Evolutionary conservation across 2,888 invertebrate genomes (phyloP).

Genomic region (Oligia latruncula): DNA sequence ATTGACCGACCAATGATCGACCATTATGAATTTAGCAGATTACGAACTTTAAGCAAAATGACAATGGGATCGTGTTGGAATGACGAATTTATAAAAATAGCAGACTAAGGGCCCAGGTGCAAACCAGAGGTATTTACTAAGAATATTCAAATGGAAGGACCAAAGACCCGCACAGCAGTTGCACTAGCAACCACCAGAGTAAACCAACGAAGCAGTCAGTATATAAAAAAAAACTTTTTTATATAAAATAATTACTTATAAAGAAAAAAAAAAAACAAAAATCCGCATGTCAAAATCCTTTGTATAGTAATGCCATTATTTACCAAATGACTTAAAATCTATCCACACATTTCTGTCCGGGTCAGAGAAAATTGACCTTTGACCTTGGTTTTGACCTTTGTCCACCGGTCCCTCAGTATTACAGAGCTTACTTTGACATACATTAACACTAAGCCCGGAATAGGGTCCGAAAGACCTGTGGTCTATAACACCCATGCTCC

Average conservation of each 20-base stretch:
- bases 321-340: neutral
- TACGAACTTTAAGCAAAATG: too few species aligned
- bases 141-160: neutral
- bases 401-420: neutral
- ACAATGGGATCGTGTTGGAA: too few species aligned
- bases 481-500: neutral
- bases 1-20: too few species aligned
- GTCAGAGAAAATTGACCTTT: neutral
- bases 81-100: too few species aligned
- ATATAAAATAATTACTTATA: neutral
- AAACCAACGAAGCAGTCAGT: neutral
- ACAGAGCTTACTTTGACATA: neutral
- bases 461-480: neutral
- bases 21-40: too few species aligned
- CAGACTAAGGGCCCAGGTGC: too few species aligned
- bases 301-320: neutral
- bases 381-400: neutral
- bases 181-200: neutral
- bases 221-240: neutral
- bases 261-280: conserved; percentile 2
- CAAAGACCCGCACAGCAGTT: too few species aligned
- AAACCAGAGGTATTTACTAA: too few species aligned
- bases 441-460: neutral
- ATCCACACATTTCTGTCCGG: neutral
- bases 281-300: conserved; percentile 45